phyloP scores from a whole-genome alignment of 2,888 invertebrate genomes.

The Dysmachus trigonus region DNA sequence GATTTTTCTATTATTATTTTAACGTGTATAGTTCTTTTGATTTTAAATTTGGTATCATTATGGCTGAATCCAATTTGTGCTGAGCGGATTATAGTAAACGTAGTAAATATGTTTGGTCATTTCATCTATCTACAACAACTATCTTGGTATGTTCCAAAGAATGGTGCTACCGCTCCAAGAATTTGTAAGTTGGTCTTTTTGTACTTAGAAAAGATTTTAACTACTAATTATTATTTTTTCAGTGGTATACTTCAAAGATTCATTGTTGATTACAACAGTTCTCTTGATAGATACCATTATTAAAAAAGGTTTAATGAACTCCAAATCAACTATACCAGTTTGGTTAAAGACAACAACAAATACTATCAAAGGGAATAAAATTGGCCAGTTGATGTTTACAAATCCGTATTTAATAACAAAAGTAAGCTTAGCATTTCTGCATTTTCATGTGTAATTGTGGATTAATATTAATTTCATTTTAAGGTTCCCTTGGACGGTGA shows the following conservation, averaged over 20 bases:
- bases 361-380: conserved; percentile 45
- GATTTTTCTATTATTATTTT: neutral
- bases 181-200: conserved; percentile 63
- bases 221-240: conserved; percentile 39
- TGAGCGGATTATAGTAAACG: conserved; percentile 68
- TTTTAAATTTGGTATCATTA: conserved; percentile 69
- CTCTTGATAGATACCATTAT: conserved; percentile 49
- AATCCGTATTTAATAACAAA: conserved; percentile 49
- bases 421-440: conserved; percentile 37
- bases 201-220: neutral
- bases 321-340: conserved; percentile 36
- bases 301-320: conserved; percentile 43
- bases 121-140: conserved; percentile 70
- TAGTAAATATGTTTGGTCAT: conserved; percentile 71
- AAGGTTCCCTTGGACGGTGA: conserved; percentile 23
- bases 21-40: conserved; percentile 65
- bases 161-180: conserved; percentile 69
- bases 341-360: conserved; percentile 48
- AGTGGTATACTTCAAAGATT: conserved; percentile 53
- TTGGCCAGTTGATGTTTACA: conserved; percentile 49
- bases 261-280: conserved; percentile 49
- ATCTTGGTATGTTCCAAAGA: conserved; percentile 70
- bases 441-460: no score
- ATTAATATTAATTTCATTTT: neutral
- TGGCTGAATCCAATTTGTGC: conserved; percentile 69